A percentile compares a stretch with the other conserved stretches of the same genome.
Evolutionary conservation across 2,113 vertebrate species (phyloP).

Genomic region (Rhynchopsitta pachyrhyncha): DNA sequence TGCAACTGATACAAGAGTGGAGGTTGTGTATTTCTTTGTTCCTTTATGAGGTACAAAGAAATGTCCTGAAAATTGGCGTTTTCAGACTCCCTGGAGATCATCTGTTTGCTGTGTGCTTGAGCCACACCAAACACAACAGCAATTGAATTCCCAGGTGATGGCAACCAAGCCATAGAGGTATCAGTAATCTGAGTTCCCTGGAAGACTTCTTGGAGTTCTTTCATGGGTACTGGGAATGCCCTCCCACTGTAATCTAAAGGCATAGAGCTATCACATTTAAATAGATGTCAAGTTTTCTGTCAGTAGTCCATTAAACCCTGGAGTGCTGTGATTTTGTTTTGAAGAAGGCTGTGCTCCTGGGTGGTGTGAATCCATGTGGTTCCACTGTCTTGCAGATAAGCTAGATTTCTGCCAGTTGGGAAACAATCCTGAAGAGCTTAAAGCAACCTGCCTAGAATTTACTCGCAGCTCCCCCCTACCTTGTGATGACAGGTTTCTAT

Average conservation of each 20-base stretch:
- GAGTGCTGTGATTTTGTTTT: not conserved
- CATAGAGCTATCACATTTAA: not conserved
- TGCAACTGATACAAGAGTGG: not conserved
- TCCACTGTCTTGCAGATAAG: not conserved
- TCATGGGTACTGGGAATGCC: not conserved
- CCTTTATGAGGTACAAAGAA: not conserved
- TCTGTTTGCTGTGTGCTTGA: not conserved
- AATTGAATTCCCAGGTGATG: not conserved
- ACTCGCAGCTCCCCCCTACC: not conserved
- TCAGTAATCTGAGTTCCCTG: not conserved
- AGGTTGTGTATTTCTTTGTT: not conserved
- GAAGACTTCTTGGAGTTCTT: not conserved
- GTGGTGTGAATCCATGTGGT: not conserved
- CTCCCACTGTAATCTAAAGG: not conserved
- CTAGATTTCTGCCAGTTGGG: not conserved
- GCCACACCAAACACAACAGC: not conserved
- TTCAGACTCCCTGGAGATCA: not conserved
- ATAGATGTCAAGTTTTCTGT: not conserved
- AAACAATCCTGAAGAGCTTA: not conserved
- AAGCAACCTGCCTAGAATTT: slow-evolving; percentile 13
- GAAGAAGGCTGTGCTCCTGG: not conserved
- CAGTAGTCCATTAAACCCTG: not conserved
- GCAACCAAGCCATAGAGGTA: not conserved
- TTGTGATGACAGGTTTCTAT: slow-evolving; percentile 15
- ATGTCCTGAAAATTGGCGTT: not conserved